Conservation (phyloP, 1,140 invertebrate species). For the Melipona quadrifasciata region DNA sequence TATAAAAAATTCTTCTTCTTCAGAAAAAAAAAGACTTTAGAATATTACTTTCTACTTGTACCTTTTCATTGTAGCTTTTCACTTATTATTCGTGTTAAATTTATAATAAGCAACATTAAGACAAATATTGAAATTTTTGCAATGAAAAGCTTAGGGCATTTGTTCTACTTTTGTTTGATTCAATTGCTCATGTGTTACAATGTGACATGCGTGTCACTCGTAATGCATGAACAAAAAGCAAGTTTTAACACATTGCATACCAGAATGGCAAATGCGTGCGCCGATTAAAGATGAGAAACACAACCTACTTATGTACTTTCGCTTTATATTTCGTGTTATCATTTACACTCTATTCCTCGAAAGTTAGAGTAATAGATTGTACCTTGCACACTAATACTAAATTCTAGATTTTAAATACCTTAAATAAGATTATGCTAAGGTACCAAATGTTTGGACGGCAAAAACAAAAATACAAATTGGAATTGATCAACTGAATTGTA, state of each 20-base stretch:
- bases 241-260: background rate
- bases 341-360: background rate
- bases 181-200: conserved; percentile 10
- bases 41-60: too few relatives aligned
- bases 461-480: background rate
- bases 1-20: background rate
- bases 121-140: too few relatives aligned
- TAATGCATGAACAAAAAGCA: conserved; percentile 1
- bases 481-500: background rate
- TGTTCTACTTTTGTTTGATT: conserved; percentile 8
- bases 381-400: conserved; percentile 12
- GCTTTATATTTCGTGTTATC: background rate
- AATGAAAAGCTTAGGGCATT: too few relatives aligned
- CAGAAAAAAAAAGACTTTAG: background rate
- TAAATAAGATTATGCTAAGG: conserved; percentile 20
- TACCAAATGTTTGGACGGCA: background rate
- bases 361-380: background rate
- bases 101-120: background rate
- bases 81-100: background rate
- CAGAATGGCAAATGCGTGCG: background rate
- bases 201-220: background rate
- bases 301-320: background rate
- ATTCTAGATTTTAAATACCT: conserved; percentile 30
- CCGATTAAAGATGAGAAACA: background rate
- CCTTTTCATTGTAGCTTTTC: too few relatives aligned